Base-by-base conservation (phyloP, 2,888 invertebrate species). In the Pegoplata infirma region DNA sequence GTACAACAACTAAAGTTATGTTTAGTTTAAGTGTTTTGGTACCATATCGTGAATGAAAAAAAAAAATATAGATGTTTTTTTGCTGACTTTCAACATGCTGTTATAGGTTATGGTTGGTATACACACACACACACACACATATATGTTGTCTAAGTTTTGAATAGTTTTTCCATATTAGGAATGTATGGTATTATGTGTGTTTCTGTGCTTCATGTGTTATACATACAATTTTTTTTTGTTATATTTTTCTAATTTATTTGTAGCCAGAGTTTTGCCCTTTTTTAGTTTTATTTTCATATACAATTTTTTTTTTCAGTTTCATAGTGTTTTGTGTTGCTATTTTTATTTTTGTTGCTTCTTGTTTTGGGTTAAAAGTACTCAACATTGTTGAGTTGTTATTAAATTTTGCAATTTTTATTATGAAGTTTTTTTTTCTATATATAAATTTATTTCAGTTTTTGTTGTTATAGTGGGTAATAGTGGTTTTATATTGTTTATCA, bases 401-500 rank as follows among this genome's bases (percentile, higher is more conserved):
- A 79, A 79, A 79, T 79, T 79, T 79, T 75, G 68, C 75, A 67
- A 79, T 79, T 79, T 79, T 75, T 73, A 68, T 78, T 72, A 73
- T 58, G n/a, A 73, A 63, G 25, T 16, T 67, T 46, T 53, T 67
- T 61, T 21, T 59, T 14, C n/a, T n/a, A n/a, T 28, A 55, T 17
- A 21, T 56, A 16, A 8, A 21, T 10, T 25, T 51, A 12, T 49
- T 44, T 14, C 12, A 17, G 49, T n/a, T 23, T 7, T 40, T 14
- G 5, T 16, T 16, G n/a, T n/a, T 47, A 47, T 51, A 51, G 67
- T 66, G 58, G 71, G 47, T 58, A 46, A 55, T 25, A 69, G 55
- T 47, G 28, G 23, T 66, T 46, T 64, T 17, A 46, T 75, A 67
- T 75, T 71, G 36, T 75, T 66, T 61, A n/a, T n/a, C n/a, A n/a